A percentile compares a stretch with the other conserved stretches of the same genome.
phyloP scores from a whole-genome alignment of 2,888 invertebrate genomes.

The Phengaris arion region DNA sequence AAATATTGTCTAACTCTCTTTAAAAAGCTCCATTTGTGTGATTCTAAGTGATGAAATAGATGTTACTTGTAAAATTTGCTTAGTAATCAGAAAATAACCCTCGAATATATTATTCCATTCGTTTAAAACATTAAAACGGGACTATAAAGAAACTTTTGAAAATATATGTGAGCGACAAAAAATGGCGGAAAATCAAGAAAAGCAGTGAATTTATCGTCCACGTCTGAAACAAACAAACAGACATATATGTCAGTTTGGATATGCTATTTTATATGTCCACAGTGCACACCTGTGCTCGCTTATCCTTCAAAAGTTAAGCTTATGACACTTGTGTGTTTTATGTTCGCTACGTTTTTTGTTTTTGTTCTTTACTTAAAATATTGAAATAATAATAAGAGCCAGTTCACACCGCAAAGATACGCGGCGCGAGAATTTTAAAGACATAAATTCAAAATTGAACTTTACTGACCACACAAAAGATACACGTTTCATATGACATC shows the following conservation, averaged over 20 bases:
- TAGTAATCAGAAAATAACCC: no score
- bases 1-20: no score
- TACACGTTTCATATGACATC: no score
- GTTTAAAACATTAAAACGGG: neutral
- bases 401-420: neutral
- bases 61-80: no score
- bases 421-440: neutral
- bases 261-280: constrained; percentile 16
- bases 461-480: no score
- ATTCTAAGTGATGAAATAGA: no score
- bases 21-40: no score
- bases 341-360: neutral
- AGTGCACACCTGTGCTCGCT: constrained; percentile 8
- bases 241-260: constrained; percentile 44
- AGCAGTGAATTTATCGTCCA: constrained; percentile 69
- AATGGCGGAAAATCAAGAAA: constrained; percentile 49
- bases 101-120: no score
- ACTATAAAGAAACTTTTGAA: constrained; percentile 30
- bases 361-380: no score
- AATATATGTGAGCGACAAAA: constrained; percentile 33
- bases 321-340: neutral
- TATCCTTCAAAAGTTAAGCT: constrained; percentile 15
- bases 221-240: constrained; percentile 59
- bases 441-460: no score
- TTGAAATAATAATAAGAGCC: no score